Percentiles rank a stretch among this genome's conserved stretches.
Conservation (phyloP, 1,140 invertebrate genomes). For the Paraescarpia echinospica region DNA sequence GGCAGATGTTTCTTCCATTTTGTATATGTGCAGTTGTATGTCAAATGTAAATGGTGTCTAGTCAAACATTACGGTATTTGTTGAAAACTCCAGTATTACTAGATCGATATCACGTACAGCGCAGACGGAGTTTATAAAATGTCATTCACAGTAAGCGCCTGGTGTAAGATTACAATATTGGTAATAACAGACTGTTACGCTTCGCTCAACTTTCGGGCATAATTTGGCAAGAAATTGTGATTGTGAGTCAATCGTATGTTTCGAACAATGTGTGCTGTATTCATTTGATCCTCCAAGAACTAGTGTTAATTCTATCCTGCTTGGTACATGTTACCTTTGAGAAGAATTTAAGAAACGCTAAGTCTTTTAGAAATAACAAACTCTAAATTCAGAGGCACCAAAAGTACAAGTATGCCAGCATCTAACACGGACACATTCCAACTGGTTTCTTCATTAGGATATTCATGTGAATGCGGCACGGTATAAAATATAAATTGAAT, state of each 20-base stretch:
- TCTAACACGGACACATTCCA: background rate
- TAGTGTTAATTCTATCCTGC: background rate
- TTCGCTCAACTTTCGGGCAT: background rate
- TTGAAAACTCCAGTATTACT: background rate
- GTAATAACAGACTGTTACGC: background rate
- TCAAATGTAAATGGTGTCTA: background rate
- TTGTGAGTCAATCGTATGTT: background rate
- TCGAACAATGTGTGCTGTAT: background rate
- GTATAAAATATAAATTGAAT: background rate
- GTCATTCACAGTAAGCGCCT: background rate
- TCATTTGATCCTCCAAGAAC: background rate
- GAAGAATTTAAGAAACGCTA: background rate
- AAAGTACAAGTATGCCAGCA: background rate
- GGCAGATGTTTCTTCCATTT: background rate
- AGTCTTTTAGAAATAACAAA: background rate
- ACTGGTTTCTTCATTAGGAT: background rate
- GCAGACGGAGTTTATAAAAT: background rate
- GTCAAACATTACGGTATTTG: background rate
- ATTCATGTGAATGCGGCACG: background rate
- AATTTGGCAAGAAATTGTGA: background rate
- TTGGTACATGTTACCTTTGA: background rate
- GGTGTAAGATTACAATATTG: background rate
- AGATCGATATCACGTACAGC: background rate
- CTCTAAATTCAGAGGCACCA: background rate
- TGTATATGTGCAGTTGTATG: background rate